Percentiles rank a stretch among this genome's conserved stretches.
Conservation (phyloP, 2,888 invertebrate genomes). For the Nebria brevicollis region DNA sequence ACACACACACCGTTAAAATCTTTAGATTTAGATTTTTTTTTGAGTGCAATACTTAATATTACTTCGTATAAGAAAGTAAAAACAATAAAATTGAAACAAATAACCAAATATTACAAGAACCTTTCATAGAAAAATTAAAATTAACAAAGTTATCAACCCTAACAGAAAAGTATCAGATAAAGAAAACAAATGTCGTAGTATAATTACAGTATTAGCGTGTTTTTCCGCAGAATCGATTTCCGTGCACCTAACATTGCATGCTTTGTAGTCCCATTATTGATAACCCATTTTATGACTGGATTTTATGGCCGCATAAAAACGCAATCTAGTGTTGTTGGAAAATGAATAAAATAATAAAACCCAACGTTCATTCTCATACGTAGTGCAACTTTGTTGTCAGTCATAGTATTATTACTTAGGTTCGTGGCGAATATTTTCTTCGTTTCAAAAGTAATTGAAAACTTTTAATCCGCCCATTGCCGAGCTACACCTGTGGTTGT, state of each 20-base stretch:
- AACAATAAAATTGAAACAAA: too few relatives aligned
- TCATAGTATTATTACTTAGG: neutral
- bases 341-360: constrained; percentile 4
- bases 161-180: neutral
- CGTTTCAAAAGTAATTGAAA: neutral
- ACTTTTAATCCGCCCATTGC: neutral
- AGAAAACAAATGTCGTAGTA: neutral
- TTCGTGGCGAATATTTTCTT: neutral
- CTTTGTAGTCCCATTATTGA: constrained; percentile 40
- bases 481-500: neutral
- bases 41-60: too few relatives aligned
- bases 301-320: constrained; percentile 36
- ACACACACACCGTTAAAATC: too few relatives aligned
- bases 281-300: constrained; percentile 31
- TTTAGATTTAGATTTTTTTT: too few relatives aligned
- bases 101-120: too few relatives aligned
- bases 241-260: neutral
- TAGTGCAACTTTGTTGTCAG: neutral
- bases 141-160: too few relatives aligned
- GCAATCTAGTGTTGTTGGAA: constrained; percentile 25
- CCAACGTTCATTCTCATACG: neutral
- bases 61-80: too few relatives aligned
- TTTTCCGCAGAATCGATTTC: neutral
- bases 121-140: too few relatives aligned
- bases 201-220: neutral